These are phyloP conservation scores for Drosophila acutilabella DNA, from an alignment of 2,888 invertebrate genomes.

Conservation along the genomic window DNA sequence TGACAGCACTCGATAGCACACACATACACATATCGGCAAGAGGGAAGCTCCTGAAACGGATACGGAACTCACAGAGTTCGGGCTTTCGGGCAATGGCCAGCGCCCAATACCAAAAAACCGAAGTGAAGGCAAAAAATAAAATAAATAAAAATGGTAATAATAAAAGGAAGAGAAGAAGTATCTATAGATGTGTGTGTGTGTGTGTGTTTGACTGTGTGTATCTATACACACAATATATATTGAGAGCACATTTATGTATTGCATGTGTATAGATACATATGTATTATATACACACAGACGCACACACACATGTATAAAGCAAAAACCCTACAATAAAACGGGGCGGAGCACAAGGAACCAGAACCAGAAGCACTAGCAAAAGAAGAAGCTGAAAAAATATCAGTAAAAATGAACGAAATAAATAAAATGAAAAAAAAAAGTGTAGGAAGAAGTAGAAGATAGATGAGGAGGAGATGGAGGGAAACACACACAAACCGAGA, in stretches of 20 bases:
- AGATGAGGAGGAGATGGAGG: too few relatives aligned
- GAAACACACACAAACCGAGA: neutral
- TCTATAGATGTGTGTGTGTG: slow-evolving; percentile 36
- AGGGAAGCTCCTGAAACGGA: slow-evolving; percentile 16
- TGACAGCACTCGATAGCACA: slow-evolving; percentile 59
- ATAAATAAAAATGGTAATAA: slow-evolving; percentile 23
- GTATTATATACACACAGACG: slow-evolving; percentile 10
- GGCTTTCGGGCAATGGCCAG: slow-evolving; percentile 59
- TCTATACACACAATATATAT: slow-evolving; percentile 67
- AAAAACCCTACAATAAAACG: slow-evolving; percentile 81
- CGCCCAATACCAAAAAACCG: slow-evolving; percentile 69
- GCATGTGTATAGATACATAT: slow-evolving; percentile 33
- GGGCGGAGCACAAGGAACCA: slow-evolving; percentile 81
- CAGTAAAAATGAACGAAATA: slow-evolving; percentile 42
- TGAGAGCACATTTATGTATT: slow-evolving; percentile 62
- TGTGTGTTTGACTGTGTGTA: slow-evolving; percentile 34
- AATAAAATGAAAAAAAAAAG: slow-evolving; percentile 20
- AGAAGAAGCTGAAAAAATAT: slow-evolving; percentile 42
- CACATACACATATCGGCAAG: slow-evolving; percentile 22
- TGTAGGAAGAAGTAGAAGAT: too few relatives aligned
- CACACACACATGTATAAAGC: slow-evolving; percentile 49
- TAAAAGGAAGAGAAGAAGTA: slow-evolving; percentile 35
- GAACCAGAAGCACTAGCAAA: slow-evolving; percentile 37
- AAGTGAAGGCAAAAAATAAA: slow-evolving; percentile 20
- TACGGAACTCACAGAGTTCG: slow-evolving; percentile 17